Evolutionary conservation across 2,888 invertebrate species (phyloP), one percentile per base, ranked within the genome.

Genomic region (Diaperis boleti): DNA sequence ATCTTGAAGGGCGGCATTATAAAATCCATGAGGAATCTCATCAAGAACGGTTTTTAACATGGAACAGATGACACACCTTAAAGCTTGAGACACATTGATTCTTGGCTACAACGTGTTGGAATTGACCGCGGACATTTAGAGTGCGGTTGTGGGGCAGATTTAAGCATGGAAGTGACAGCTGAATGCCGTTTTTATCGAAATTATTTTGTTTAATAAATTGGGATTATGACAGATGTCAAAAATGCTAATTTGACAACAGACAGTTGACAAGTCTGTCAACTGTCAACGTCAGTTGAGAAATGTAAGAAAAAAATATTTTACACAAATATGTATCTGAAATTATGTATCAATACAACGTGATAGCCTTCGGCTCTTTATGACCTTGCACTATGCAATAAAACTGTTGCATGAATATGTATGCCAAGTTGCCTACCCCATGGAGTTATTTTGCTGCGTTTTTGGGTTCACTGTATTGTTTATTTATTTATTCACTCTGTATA

Each of bases 11-110:
- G 68, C 11, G 68, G 68, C 64, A 68, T 68, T 39, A 66, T 68
- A 54, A 68, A 66, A 56, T 68, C 68, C 66, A 68, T 68, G 20
- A 68, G 59, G 47, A 68, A 68, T 57, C 60, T 66, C 66, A 68
- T 68, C 14, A 47, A 62, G 31, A 17, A 29, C 8, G 29, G 18
- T 41, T 54, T 42, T 54, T 17, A 41, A 29, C 52, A 37, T 52
- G 8, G 26, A 52, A 52, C 13, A 22, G 29, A 11, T 22, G 59
- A 59, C 45, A 59, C 35, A 18, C 41, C 45, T 56, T 41, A 45
- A 50, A 52, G 45, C 13, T 29, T 47, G 45, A 47, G 14, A 47
- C 10, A 17, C 18, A 13, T 31, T 42, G 31, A 31, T 39, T 59
- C 49, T 37, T 17, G 56, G n/a, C n/a, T 33, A 26, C 2, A n/a